These are phyloP conservation scores for Cheilosia impressa DNA, from an alignment of 2,888 invertebrate species.

Conservation along the genomic window DNA sequence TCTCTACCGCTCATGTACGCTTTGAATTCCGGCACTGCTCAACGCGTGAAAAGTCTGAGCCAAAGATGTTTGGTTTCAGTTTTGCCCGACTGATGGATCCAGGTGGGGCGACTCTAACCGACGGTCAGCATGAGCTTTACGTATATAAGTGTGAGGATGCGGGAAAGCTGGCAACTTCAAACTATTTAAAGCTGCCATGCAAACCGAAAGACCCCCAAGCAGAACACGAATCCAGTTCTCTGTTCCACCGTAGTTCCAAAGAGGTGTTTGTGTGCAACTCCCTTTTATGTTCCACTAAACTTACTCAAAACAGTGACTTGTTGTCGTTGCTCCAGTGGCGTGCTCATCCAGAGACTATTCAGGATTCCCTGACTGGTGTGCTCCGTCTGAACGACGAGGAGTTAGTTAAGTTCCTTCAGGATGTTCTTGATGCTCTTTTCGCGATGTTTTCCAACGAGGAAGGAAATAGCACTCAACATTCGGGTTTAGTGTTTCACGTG, in stretches of 20 bases:
- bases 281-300: conserved; percentile 96
- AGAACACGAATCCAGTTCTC: conserved; percentile 83
- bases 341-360: conserved; percentile 93
- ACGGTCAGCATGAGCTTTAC: conserved; percentile 94
- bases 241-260: conserved; percentile 92
- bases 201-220: conserved; percentile 86
- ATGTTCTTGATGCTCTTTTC: conserved; percentile 96
- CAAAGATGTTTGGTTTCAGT: conserved; percentile 95
- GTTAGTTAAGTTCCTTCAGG: conserved; percentile 96
- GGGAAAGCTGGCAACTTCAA: conserved; percentile 85
- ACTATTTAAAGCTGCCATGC: conserved; percentile 88
- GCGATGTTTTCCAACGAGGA: conserved; percentile 97
- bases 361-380: conserved; percentile 92
- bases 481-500: conserved; percentile 95
- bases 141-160: conserved; percentile 97
- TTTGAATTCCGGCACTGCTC: conserved; percentile 97
- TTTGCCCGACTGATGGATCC: conserved; percentile 95
- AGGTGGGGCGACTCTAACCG: conserved; percentile 94
- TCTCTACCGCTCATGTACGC: conserved; percentile 95
- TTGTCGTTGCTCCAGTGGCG: conserved; percentile 96
- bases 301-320: conserved; percentile 97
- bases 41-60: conserved; percentile 94
- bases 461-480: conserved; percentile 94
- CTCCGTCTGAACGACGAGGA: conserved; percentile 94
- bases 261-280: conserved; percentile 93